Evolutionary conservation across 2,113 vertebrate genomes (phyloP), one percentile per base, ranked within the genome.

Genomic region (Menidia beryllina): DNA sequence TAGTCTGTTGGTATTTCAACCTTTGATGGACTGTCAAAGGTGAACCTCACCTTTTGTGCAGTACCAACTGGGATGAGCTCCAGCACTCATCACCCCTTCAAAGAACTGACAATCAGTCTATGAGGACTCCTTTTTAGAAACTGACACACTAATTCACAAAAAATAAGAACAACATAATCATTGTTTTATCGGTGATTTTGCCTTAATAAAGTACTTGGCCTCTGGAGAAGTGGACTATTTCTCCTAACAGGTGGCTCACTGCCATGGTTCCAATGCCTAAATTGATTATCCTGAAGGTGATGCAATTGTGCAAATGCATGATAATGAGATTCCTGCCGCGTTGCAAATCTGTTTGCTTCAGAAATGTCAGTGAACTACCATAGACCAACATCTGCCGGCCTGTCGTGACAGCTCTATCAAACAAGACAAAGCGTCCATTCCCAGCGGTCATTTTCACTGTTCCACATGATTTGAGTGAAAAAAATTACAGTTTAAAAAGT

Each of bases 291-390:
- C 47, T 49, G 76, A 82, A 89, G 68, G 77, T 85, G 79, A 76
- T 51, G 66, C 61, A 63, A 73, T 77, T 81, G 84, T 81, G 75
- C 77, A 85, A 84, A 89, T 84, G 71, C 70, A 81, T 81, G 79
- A 79, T 86, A 91, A 92, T 85, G 74, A 88, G 81, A 77, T 52
- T 66, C 86, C 70, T 43, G 52, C 83, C 82, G 87, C 50, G 83
- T 63, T 76, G 80, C 84, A 88, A 89, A 91, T 90, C 78, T 72
- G 78, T 76, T 73, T 69, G 66, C 64, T 41, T 84, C 87, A 74
- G 58, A 86, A 83, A 80, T 77, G 69, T 74, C 80, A 75, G 50
- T 54, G 69, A 79, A 72, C 60, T 45, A 24, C 19, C 38, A 24
- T 50, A 52, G 9, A 70, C 57, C 81, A 87, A 62, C 86, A 83